Conservation (phyloP, 2,113 vertebrate species). For the Hemiscyllium ocellatum region DNA sequence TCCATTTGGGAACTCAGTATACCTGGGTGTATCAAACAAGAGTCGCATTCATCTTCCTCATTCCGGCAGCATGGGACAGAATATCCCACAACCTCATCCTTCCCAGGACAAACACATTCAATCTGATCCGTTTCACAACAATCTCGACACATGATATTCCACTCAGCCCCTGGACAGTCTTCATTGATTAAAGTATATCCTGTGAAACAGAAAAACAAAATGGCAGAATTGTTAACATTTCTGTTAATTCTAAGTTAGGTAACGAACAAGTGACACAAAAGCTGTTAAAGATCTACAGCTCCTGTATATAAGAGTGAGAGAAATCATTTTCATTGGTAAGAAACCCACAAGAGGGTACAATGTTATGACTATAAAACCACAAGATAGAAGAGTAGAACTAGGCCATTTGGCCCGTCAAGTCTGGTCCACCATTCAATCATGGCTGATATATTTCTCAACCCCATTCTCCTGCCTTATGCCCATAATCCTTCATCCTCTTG, state of each 20-base stretch:
- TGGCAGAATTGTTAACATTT: not conserved
- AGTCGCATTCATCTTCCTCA: constrained; percentile 84
- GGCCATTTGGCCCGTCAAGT: no score
- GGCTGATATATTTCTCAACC: no score
- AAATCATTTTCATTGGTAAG: not conserved
- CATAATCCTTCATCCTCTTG: no score
- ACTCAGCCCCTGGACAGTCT: constrained; percentile 85
- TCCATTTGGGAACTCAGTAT: not conserved
- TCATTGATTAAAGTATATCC: constrained; percentile 86
- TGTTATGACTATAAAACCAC: not conserved
- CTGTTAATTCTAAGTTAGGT: not conserved
- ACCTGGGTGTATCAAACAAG: constrained; percentile 96
- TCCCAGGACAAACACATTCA: constrained; percentile 79
- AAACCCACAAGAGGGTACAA: not conserved
- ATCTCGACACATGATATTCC: constrained; percentile 90
- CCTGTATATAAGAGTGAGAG: not conserved
- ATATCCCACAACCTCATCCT: constrained; percentile 80
- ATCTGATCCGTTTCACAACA: constrained; percentile 94
- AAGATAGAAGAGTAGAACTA: no score
- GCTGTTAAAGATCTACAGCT: not conserved
- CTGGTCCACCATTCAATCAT: no score
- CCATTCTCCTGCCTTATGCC: no score
- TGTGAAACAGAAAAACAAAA: constrained; percentile 47
- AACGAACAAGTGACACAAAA: not conserved
- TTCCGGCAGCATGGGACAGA: constrained; percentile 96